Percentiles rank a stretch among this genome's conserved stretches.
Evolutionary conservation across 2,888 invertebrate genomes (phyloP).

Genomic region (Drosophila setosimentum): DNA sequence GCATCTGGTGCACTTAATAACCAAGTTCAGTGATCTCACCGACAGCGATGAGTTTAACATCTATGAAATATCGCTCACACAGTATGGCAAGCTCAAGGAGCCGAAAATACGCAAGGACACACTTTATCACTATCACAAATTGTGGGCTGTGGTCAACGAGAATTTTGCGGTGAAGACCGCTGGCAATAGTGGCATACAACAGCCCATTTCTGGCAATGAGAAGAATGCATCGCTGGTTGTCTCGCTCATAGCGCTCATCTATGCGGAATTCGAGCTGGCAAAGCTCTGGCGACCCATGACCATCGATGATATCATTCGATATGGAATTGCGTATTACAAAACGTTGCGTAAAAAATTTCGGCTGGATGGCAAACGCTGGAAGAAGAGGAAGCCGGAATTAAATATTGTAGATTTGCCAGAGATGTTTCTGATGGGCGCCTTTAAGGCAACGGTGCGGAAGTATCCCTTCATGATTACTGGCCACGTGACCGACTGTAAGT

Average conservation of each 20-base stretch:
- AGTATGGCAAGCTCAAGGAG: conserved; percentile 76
- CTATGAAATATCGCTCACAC: conserved; percentile 77
- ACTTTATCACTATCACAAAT: conserved; percentile 59
- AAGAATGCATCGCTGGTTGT: conserved; percentile 88
- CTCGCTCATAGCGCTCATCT: conserved; percentile 87
- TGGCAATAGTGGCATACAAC: conserved; percentile 78
- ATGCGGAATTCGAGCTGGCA: conserved; percentile 88
- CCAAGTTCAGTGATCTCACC: conserved; percentile 70
- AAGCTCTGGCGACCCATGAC: conserved; percentile 88
- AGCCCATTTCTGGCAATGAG: conserved; percentile 69
- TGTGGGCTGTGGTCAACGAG: conserved; percentile 81
- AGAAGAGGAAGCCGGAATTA: conserved; percentile 72
- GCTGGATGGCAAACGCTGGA: conserved; percentile 72
- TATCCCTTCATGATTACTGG: conserved; percentile 77
- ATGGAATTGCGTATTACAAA: conserved; percentile 76
- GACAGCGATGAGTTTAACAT: conserved; percentile 74
- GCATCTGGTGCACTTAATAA: conserved; percentile 82
- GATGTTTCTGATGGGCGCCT: conserved; percentile 85
- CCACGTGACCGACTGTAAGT: conserved; percentile 77
- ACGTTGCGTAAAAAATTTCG: conserved; percentile 73
- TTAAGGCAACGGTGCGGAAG: conserved; percentile 79
- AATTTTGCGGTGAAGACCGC: conserved; percentile 81
- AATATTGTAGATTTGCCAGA: conserved; percentile 82
- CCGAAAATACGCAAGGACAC: conserved; percentile 37
- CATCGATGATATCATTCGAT: conserved; percentile 85